Evolutionary conservation across 2,113 vertebrate genomes (phyloP).

Genomic region (Oreochromis tanganicae): DNA sequence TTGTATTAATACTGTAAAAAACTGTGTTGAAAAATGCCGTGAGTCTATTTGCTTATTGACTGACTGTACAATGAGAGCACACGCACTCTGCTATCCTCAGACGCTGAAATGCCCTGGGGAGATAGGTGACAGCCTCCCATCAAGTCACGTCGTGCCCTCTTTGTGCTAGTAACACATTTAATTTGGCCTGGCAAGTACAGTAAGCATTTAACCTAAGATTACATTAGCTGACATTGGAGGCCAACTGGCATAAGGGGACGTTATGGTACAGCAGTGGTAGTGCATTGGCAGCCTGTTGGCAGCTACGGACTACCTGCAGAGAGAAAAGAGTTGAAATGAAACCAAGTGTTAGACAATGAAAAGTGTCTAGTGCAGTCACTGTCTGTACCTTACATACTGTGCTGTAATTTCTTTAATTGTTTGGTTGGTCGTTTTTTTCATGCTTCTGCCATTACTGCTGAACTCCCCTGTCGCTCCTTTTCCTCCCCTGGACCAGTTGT

Average conservation of each 20-base stretch:
- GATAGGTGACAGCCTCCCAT: constrained; percentile 67
- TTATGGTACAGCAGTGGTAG: neutral
- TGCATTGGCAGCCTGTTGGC: neutral
- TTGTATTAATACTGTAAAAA: neutral
- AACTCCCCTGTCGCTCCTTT: neutral
- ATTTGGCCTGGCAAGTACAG: constrained; percentile 60
- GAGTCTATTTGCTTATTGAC: neutral
- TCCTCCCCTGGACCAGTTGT: neutral
- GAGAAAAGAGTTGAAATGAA: neutral
- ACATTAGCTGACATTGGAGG: constrained; percentile 46
- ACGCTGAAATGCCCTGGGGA: constrained; percentile 44
- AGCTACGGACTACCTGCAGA: neutral
- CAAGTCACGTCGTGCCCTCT: constrained; percentile 46
- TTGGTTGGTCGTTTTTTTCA: neutral
- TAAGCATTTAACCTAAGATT: constrained; percentile 62
- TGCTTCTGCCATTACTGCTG: neutral
- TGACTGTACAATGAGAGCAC: neutral
- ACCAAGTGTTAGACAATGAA: neutral
- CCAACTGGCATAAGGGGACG: constrained; percentile 5
- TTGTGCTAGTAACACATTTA: constrained; percentile 33
- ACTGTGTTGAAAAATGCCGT: neutral
- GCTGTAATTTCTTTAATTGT: neutral
- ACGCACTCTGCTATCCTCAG: constrained; percentile 17
- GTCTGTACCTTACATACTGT: neutral
- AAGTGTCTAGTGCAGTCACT: neutral